Evolutionary conservation across 2,888 invertebrate species (phyloP), one percentile per base, ranked within the genome.

Genomic region (Apeira syringaria): DNA sequence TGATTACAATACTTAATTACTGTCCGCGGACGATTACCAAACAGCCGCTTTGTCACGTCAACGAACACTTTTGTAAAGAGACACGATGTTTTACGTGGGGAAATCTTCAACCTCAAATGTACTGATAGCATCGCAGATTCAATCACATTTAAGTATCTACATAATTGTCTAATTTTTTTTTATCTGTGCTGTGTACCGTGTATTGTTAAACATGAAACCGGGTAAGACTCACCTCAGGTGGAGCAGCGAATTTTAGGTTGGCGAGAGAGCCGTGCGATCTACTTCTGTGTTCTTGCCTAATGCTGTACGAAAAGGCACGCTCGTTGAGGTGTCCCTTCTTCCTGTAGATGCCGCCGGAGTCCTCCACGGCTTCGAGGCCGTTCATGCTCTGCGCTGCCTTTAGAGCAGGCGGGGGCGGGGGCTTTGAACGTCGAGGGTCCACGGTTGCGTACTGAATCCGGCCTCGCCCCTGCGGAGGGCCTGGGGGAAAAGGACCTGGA

Each of bases 291-390:
- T 98, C 98, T 77, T 98, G 97, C 42, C 98, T 91, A 70, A 98
- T 98, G 60, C 97, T 97, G 85, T 98, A 97, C 41, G 97, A 97
- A 74, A 98, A 98, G 12, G 98, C 98, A 35, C 97, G 91, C 78
- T 98, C 98, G 80, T 98, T 98, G 55, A 98, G 83, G 68, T 98
- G 97, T 0, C 97, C 97, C 68, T 97, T 97, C 71, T 97, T 95
- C 62, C 96, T 91, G 73, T 97, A 97, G 51, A 97, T 97, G 34
- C 96, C 92, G 0, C 92, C 91, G 0, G 91, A 87, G 37, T 92
- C 92, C 40, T 92, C 92, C 8, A 90, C 91, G 3, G 92, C 92
- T 57, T 94, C 94, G 36, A 94, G 73, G 37, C 94, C 94, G 53
- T 92, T 93, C 85, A 84, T 87, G 68, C 92, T 91, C 52, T 94